Conservation (phyloP, 2,888 invertebrate species). For the Agrotis segetum region DNA sequence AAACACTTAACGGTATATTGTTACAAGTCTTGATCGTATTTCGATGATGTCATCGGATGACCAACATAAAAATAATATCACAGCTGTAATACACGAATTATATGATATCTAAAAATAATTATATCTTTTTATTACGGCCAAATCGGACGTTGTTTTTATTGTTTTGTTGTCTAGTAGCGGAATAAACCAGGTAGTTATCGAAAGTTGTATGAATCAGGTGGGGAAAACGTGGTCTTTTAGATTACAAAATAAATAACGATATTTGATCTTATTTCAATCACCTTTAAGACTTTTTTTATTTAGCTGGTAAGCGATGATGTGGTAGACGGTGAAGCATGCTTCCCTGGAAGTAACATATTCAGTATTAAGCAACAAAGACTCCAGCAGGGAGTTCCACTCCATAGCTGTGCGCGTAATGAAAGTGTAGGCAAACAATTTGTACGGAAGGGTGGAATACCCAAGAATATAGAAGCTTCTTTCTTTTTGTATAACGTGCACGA, state of each 20-base stretch:
- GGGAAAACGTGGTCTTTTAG: neutral
- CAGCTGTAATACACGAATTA: constrained; percentile 30
- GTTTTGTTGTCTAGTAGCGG: constrained; percentile 34
- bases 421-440: too few species aligned
- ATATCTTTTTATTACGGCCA: constrained; percentile 11
- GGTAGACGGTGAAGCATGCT: too few species aligned
- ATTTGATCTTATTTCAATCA: neutral
- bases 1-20: constrained; percentile 38
- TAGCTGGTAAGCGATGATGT: too few species aligned
- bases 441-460: too few species aligned
- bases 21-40: constrained; percentile 46
- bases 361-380: too few species aligned
- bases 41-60: constrained; percentile 54
- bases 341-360: too few species aligned
- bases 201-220: constrained; percentile 36
- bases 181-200: constrained; percentile 29
- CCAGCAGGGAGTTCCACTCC: too few species aligned
- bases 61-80: constrained; percentile 19
- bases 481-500: too few species aligned
- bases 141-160: constrained; percentile 34
- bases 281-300: neutral
- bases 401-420: too few species aligned
- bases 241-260: constrained; percentile 9
- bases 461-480: too few species aligned
- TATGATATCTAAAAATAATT: constrained; percentile 20